phyloP scores from a whole-genome alignment of 2,888 invertebrate genomes.

The Peribatodes rhomboidaria region DNA sequence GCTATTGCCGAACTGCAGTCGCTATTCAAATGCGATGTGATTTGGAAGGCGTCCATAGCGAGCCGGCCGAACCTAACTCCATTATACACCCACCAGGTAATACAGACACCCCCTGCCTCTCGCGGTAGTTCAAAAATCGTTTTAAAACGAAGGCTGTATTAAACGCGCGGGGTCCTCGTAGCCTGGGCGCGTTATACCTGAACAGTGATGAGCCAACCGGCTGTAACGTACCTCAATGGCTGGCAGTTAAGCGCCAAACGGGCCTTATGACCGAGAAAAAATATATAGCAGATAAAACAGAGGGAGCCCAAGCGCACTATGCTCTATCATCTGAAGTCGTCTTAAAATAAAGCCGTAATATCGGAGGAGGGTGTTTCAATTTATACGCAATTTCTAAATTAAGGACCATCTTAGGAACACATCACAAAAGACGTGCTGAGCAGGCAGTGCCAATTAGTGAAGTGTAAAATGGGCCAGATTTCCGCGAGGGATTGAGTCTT shows the following conservation, averaged over 20 bases:
- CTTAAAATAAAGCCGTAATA: slow-evolving; percentile 9
- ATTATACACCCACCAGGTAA: slow-evolving; percentile 63
- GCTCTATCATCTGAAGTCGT: slow-evolving; percentile 28
- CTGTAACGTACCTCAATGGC: slow-evolving; percentile 74
- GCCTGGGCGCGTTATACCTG: slow-evolving; percentile 69
- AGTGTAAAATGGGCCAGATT: slow-evolving; percentile 63
- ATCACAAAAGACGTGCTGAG: slow-evolving; percentile 50
- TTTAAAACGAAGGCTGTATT: slow-evolving; percentile 43
- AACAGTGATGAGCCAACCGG: slow-evolving; percentile 76
- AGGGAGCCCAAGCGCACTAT: slow-evolving; percentile 50
- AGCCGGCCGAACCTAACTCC: slow-evolving; percentile 62
- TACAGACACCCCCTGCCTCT: slow-evolving; percentile 56
- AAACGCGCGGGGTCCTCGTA: slow-evolving; percentile 55
- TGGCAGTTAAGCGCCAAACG: slow-evolving; percentile 75
- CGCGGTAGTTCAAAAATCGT: slow-evolving; percentile 48
- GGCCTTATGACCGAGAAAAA: slow-evolving; percentile 65
- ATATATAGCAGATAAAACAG: slow-evolving; percentile 65
- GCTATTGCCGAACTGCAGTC: slow-evolving; percentile 69
- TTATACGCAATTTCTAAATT: slow-evolving; percentile 11
- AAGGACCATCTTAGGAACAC: slow-evolving; percentile 37
- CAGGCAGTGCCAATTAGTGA: slow-evolving; percentile 72
- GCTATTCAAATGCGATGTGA: slow-evolving; percentile 79
- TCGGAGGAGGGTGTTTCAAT: slow-evolving; percentile 5
- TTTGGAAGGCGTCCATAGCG: slow-evolving; percentile 77
- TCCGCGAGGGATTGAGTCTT: slow-evolving; percentile 63